A percentile compares a stretch with the other conserved stretches of the same genome.
These are phyloP conservation scores for Hipparchia sbordonii DNA, from an alignment of 2,888 invertebrate species.

Conservation along the genomic window DNA sequence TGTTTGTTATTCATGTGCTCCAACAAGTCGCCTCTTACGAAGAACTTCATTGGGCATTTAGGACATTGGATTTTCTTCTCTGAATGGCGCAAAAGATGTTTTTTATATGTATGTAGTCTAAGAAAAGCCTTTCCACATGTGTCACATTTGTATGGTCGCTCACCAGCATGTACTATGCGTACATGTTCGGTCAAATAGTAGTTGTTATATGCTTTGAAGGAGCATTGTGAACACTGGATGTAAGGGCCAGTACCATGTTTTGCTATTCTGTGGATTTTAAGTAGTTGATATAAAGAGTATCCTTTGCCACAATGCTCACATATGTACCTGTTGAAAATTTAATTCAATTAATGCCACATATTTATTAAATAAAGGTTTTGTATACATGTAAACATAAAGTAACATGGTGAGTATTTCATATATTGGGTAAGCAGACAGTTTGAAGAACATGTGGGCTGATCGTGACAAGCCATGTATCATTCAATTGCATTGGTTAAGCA, in stretches of 20 bases:
- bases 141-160: slow-evolving; percentile 71
- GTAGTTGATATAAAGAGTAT: slow-evolving; percentile 53
- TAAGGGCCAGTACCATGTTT: slow-evolving; percentile 62
- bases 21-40: slow-evolving; percentile 54
- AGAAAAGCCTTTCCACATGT: slow-evolving; percentile 72
- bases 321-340: slow-evolving; percentile 49
- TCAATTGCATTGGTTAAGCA: no score
- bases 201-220: slow-evolving; percentile 62
- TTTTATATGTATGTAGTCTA: slow-evolving; percentile 64
- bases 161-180: slow-evolving; percentile 64
- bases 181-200: slow-evolving; percentile 65
- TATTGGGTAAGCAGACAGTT: no score
- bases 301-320: slow-evolving; percentile 73
- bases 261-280: slow-evolving; percentile 61
- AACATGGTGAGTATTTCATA: no score
- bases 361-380: no score
- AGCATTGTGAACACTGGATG: slow-evolving; percentile 62
- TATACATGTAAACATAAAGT: no score
- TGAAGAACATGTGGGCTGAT: no score
- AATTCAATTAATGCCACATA: not conserved
- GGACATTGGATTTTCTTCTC: slow-evolving; percentile 67
- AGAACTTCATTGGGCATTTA: slow-evolving; percentile 66
- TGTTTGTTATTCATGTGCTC: slow-evolving; percentile 68
- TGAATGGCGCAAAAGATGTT: slow-evolving; percentile 63
- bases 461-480: no score